Evolutionary conservation across 2,113 vertebrate species (phyloP).

Genomic region (Boulengeromyrus knoepffleri): DNA sequence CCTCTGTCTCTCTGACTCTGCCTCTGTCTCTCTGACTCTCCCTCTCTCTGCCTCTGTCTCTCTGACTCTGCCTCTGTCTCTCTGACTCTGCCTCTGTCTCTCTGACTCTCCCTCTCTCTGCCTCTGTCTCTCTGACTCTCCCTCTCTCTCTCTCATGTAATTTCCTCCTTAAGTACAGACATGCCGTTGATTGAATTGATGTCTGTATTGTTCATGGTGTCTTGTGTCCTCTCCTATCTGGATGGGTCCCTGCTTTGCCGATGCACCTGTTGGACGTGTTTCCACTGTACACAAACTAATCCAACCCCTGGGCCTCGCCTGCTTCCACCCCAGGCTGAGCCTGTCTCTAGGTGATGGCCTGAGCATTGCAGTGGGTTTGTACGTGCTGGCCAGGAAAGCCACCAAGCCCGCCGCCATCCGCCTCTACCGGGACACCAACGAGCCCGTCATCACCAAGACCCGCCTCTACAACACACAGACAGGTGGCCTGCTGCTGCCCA

Average conservation of each 20-base stretch:
- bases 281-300: not conserved
- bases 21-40: too few species aligned
- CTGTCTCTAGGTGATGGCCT: conserved; percentile 71
- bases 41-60: not conserved
- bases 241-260: not conserved
- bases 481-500: conserved; percentile 86
- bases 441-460: conserved; percentile 82
- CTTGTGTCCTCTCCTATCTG: not conserved
- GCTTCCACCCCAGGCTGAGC: conserved; percentile 59
- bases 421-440: conserved; percentile 85
- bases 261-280: not conserved
- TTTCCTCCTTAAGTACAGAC: too few species aligned
- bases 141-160: not conserved
- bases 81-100: too few species aligned
- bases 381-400: conserved; percentile 65
- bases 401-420: conserved; percentile 63
- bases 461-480: conserved; percentile 81
- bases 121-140: not conserved
- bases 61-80: too few species aligned
- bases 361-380: conserved; percentile 72
- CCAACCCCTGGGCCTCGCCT: not conserved
- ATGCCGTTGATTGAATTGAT: not conserved
- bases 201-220: not conserved
- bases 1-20: too few species aligned
- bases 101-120: not conserved